Conservation (phyloP, 2,797 vertebrate species). For the Orestias chungarensis region DNA sequence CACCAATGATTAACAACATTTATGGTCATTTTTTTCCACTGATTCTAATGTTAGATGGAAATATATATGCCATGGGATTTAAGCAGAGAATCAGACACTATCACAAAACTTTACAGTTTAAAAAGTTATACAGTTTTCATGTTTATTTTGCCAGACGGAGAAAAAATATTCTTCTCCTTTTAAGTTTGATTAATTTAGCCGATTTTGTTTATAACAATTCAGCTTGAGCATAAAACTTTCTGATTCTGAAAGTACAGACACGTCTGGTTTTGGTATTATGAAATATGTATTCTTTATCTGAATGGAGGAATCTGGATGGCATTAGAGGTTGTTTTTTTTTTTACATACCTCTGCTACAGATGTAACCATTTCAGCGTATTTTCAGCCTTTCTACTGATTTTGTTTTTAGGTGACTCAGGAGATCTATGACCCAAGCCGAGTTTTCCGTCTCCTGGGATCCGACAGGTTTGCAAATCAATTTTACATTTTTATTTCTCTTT, state of each 20-base stretch:
- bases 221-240: neutral
- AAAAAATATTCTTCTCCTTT: neutral
- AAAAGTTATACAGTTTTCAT: too few species aligned
- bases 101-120: too few species aligned
- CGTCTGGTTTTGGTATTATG: neutral
- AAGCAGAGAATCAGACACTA: too few species aligned
- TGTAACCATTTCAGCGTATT: neutral
- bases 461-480: constrained; percentile 77
- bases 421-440: constrained; percentile 84
- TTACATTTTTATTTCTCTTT: too few species aligned
- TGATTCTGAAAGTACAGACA: neutral
- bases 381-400: neutral
- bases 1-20: too few species aligned
- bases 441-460: constrained; percentile 85
- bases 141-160: neutral
- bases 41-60: too few species aligned
- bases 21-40: too few species aligned
- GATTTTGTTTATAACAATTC: neutral
- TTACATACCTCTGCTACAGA: neutral
- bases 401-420: constrained; percentile 82
- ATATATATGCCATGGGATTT: too few species aligned
- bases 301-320: neutral
- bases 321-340: neutral
- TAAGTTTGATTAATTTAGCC: too few species aligned
- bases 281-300: neutral